phyloP scores from a whole-genome alignment of 1,140 invertebrate genomes.

The Papilio machaon region DNA sequence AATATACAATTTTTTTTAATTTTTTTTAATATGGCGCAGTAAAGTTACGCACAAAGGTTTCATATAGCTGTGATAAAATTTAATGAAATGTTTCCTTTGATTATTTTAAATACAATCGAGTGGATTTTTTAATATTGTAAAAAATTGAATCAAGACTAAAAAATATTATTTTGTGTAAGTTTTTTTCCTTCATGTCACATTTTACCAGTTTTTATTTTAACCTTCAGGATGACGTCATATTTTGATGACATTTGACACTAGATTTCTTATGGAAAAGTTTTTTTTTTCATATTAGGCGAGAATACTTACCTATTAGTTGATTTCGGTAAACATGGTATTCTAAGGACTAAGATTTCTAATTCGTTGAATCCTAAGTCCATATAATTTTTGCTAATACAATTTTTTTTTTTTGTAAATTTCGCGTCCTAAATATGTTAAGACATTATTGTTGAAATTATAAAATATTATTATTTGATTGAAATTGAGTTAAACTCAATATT shows the following conservation, averaged over 20 bases:
- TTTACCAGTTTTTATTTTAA: neutral
- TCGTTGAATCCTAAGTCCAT: neutral
- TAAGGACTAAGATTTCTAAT: neutral
- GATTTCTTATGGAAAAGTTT: neutral
- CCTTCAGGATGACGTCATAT: neutral
- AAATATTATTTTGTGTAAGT: neutral
- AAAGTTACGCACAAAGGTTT: constrained; percentile 25
- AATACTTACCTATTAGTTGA: neutral
- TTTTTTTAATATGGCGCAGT: constrained; percentile 23
- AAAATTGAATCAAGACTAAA: neutral
- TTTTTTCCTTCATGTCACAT: neutral
- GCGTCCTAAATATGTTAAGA: neutral
- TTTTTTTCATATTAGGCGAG: neutral
- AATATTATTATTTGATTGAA: neutral
- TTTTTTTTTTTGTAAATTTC: neutral
- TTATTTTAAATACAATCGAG: neutral
- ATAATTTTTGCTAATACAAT: neutral
- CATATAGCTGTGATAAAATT: constrained; percentile 34
- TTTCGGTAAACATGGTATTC: constrained; percentile 26
- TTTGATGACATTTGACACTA: neutral
- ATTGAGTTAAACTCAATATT: constrained; percentile 1
- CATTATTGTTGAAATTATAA: neutral
- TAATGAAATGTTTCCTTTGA: constrained; percentile 1
- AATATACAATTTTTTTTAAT: constrained; percentile 24
- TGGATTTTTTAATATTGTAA: constrained; percentile 7